Evolutionary conservation across 2,113 vertebrate genomes (phyloP), one percentile per base, ranked within the genome.

Genomic region (Grallaria varia): DNA sequence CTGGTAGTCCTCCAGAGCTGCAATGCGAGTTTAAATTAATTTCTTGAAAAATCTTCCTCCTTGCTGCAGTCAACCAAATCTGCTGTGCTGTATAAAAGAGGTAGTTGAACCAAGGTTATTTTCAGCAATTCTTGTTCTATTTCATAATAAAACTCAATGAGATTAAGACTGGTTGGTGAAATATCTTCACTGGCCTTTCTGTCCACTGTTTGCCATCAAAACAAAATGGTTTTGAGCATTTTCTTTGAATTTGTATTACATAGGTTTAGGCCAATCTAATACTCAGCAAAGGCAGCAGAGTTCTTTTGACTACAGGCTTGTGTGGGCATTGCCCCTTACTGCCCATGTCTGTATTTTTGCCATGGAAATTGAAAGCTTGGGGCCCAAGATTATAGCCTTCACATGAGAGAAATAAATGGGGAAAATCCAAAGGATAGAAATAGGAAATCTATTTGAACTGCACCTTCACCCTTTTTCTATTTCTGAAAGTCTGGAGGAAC

Each of bases 1-100:
- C 71, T 96, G 91, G 87, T 93, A 86, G 25, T 71, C 49, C 67
- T 96, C 90, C 94, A 95, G 84, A 89, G 39, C 64, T 87, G 63
- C 66, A 81, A 30, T 44, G 22, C 33, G 50, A 91, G 55, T 78
- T 85, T 80, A 47, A 86, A 93, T 71, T 56, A 73, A 88, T 83
- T 85, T 95, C 6, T 66, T 91, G 66, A 83, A 62, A 94, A 80
- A 47, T 88, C 49, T 84, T 90, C 31, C 28, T 88, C 28, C 20
- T 58, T 47, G 14, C 42, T 89, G 35, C 40, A 90, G 45, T 85
- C 84, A 59, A 24, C 40, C 3, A 4, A 79, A 45, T 71, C 42
- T 92, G 45, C 39, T 86, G 56, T 76, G 52, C 60, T 68, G 8
- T 64, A 6, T 47, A 67, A 73, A 89, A 69, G 33, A 53, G 14